Evolutionary conservation across 2,888 invertebrate species (phyloP).

Genomic region (Agrotis puta): DNA sequence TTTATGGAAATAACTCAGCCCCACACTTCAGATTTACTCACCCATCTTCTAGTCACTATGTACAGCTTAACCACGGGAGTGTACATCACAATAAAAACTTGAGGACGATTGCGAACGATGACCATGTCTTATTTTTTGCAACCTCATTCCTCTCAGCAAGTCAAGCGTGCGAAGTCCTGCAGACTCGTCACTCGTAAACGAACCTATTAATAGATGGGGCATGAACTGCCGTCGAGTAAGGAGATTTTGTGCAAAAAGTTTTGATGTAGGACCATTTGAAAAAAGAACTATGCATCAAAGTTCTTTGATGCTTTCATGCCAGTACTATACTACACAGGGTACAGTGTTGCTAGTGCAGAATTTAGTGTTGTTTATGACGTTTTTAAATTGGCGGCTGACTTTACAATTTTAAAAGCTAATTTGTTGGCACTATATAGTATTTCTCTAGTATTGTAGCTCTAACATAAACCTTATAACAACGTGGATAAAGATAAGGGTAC

Average conservation of each 20-base stretch:
- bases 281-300: too few relatives aligned
- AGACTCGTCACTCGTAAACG: constrained; percentile 27
- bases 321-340: neutral
- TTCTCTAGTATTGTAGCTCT: too few relatives aligned
- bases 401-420: too few relatives aligned
- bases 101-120: constrained; percentile 46
- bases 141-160: constrained; percentile 54
- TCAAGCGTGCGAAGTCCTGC: constrained; percentile 56
- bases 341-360: too few relatives aligned
- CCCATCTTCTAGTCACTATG: neutral
- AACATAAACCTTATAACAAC: too few relatives aligned
- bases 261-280: neutral
- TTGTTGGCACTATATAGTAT: too few relatives aligned
- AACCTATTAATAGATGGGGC: constrained; percentile 53
- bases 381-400: too few relatives aligned
- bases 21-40: neutral
- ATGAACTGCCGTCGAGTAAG: constrained; percentile 10
- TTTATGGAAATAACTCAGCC: neutral
- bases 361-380: too few relatives aligned
- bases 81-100: constrained; percentile 48
- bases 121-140: constrained; percentile 59
- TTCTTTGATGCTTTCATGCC: neutral
- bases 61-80: constrained; percentile 15
- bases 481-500: too few relatives aligned
- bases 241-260: constrained; percentile 19